phyloP scores from a whole-genome alignment of 2,113 vertebrate genomes.

The Entomyzon cyanotis region DNA sequence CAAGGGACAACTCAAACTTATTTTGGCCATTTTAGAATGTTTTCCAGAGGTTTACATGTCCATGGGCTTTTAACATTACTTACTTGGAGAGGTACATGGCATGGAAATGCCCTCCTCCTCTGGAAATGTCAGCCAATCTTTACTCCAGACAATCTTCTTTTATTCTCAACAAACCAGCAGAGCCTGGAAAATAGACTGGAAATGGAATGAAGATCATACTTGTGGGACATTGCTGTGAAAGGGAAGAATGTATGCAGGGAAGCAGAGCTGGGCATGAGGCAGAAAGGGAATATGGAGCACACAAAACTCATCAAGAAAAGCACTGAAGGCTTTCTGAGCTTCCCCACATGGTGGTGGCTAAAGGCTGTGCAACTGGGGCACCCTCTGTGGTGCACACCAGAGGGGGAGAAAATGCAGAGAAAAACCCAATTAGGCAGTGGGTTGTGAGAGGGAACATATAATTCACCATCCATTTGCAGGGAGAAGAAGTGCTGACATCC shows the following conservation, averaged over 20 bases:
- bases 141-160: neutral
- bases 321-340: neutral
- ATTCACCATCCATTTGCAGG: neutral
- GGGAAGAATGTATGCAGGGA: neutral
- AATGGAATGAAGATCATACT: neutral
- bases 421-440: neutral
- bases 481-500: neutral
- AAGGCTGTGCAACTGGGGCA: neutral
- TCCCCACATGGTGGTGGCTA: neutral
- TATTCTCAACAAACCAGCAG: neutral
- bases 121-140: neutral
- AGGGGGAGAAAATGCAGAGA: neutral
- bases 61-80: neutral
- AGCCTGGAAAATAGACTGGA: neutral
- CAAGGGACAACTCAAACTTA: neutral
- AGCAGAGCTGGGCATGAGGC: fast-evolving
- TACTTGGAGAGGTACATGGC: neutral
- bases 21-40: neutral
- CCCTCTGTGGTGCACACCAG: neutral
- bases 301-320: neutral
- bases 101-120: neutral
- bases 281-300: neutral
- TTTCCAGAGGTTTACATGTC: neutral
- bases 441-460: neutral
- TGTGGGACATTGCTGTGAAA: neutral